A percentile compares a stretch with the other conserved stretches of the same genome.
These are phyloP conservation scores for Cataglyphis rosenhaueri DNA, from an alignment of 2,888 invertebrate species.

Conservation along the genomic window DNA sequence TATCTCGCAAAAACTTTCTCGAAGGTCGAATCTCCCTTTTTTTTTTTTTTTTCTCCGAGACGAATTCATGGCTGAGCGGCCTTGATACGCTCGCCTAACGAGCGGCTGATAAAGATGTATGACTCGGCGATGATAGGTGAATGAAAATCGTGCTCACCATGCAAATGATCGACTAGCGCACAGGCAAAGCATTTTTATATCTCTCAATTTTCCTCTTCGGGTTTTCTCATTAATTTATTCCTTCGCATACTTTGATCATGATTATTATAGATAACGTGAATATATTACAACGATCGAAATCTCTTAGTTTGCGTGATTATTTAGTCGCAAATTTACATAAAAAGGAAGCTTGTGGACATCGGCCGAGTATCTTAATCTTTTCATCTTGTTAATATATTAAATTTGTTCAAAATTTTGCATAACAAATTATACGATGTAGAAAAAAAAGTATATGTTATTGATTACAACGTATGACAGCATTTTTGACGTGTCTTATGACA, in stretches of 20 bases:
- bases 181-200: background rate
- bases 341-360: background rate
- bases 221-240: constrained; percentile 15
- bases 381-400: constrained; percentile 6
- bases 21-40: constrained; percentile 9
- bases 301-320: constrained; percentile 5
- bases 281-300: constrained; percentile 19
- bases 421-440: constrained; percentile 1
- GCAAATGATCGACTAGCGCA: constrained; percentile 17
- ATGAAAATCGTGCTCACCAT: constrained; percentile 22
- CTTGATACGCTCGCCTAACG: constrained; percentile 26
- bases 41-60: background rate
- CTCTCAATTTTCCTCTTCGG: background rate
- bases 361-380: background rate
- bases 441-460: background rate
- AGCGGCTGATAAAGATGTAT: constrained; percentile 41
- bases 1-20: constrained; percentile 52
- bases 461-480: constrained; percentile 11
- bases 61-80: background rate
- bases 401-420: constrained; percentile 10
- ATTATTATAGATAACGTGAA: constrained; percentile 4
- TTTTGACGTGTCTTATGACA: constrained; percentile 29
- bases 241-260: background rate
- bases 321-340: background rate
- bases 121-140: constrained; percentile 34